Percentiles rank a stretch among this genome's conserved stretches.
Evolutionary conservation across 2,888 invertebrate genomes (phyloP).

Genomic region (Elmis aenea): DNA sequence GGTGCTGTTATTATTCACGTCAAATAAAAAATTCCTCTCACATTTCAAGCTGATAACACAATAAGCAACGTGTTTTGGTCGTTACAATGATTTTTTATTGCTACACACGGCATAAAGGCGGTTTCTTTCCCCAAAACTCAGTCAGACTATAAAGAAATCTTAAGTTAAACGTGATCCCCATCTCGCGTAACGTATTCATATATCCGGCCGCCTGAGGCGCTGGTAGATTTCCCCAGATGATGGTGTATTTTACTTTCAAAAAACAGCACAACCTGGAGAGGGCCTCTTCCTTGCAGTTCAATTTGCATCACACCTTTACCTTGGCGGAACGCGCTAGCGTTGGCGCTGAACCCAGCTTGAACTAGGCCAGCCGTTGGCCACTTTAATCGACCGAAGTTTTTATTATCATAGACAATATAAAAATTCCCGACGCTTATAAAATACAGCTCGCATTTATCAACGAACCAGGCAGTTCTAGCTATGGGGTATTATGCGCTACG

Average conservation of each 20-base stretch:
- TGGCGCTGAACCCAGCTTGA: constrained; percentile 13
- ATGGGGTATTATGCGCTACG: constrained; percentile 24
- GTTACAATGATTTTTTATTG: constrained; percentile 35
- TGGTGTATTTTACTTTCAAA: constrained; percentile 37
- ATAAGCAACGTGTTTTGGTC: constrained; percentile 12
- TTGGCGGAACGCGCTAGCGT: constrained; percentile 11
- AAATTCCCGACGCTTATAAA: constrained; percentile 29
- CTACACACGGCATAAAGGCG: constrained; percentile 21
- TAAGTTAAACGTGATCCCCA: constrained; percentile 33
- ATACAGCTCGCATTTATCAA: constrained; percentile 30
- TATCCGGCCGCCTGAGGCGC: constrained; percentile 32
- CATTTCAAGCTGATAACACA: constrained; percentile 25
- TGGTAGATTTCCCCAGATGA: constrained; percentile 37
- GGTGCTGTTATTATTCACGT: constrained; percentile 7
- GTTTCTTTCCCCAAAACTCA: constrained; percentile 26
- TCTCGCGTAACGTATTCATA: constrained; percentile 35
- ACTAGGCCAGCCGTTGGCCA: no score
- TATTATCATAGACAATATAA: constrained; percentile 33
- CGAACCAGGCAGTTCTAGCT: constrained; percentile 4
- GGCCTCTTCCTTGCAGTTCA: constrained; percentile 28
- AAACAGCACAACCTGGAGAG: constrained; percentile 27
- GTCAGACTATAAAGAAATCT: constrained; percentile 30
- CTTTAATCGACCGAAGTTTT: constrained; percentile 14
- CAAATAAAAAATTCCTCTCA: constrained; percentile 29
- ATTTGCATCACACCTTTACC: constrained; percentile 32